Conservation (phyloP, 2,113 vertebrate genomes). For the Suricata suricatta region DNA sequence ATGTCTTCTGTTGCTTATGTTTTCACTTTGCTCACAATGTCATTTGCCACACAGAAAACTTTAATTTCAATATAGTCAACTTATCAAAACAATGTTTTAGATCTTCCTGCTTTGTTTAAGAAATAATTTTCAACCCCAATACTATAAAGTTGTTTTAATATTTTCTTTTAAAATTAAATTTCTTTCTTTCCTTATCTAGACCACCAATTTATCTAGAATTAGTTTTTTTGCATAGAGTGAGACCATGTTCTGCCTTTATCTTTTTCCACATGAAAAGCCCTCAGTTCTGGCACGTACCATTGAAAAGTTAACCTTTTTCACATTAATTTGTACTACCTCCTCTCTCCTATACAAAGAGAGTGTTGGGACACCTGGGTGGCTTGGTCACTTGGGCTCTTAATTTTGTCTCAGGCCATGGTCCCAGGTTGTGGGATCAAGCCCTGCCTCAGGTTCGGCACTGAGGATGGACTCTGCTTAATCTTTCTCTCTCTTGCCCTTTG, state of each 20-base stretch:
- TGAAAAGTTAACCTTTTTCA: background rate
- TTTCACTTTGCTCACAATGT: conserved; percentile 30
- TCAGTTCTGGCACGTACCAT: background rate
- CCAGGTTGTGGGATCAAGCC: no score
- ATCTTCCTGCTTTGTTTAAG: background rate
- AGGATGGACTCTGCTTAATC: no score
- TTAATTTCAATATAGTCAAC: background rate
- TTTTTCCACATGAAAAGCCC: background rate
- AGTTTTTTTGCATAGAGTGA: background rate
- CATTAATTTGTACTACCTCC: background rate
- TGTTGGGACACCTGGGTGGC: background rate
- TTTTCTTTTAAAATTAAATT: conserved; percentile 18
- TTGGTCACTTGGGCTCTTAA: no score
- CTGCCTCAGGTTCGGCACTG: no score
- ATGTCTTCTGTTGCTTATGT: background rate
- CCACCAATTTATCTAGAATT: background rate
- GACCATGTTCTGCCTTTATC: background rate
- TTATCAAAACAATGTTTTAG: background rate
- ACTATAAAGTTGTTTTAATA: background rate
- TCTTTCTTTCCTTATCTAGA: background rate
- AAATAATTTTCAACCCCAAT: background rate
- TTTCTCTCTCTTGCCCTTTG: no score
- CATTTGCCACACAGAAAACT: background rate
- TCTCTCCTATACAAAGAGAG: background rate
- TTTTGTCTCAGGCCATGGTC: no score